These are phyloP conservation scores for Eleginops maclovinus DNA, from an alignment of 2,113 vertebrate species.

Conservation along the genomic window DNA sequence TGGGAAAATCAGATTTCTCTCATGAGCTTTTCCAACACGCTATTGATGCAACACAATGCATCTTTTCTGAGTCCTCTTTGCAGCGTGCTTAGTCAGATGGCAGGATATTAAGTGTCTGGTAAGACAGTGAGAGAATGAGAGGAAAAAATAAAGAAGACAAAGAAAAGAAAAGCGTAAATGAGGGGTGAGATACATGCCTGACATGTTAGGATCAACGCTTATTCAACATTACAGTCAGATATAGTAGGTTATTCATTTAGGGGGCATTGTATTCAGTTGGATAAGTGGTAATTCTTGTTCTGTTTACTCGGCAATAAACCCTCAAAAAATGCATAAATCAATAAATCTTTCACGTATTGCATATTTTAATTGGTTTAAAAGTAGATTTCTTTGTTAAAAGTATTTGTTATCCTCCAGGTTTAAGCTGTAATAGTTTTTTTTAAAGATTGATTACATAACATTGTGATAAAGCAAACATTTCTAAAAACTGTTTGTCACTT, in stretches of 20 bases:
- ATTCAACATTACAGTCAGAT: background rate
- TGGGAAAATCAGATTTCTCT: slow-evolving; percentile 47
- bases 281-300: background rate
- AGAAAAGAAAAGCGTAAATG: slow-evolving; percentile 31
- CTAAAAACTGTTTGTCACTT: background rate
- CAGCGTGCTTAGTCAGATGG: slow-evolving; percentile 31
- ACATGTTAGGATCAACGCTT: slow-evolving; percentile 8
- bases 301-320: background rate
- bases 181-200: background rate
- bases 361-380: background rate
- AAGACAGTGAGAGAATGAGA: slow-evolving; percentile 21
- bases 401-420: background rate
- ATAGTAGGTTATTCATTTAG: background rate
- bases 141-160: background rate
- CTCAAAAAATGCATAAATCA: background rate
- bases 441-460: no score
- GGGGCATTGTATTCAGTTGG: background rate
- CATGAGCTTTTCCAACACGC: slow-evolving; percentile 29
- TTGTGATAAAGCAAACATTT: no score
- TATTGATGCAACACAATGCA: slow-evolving; percentile 38
- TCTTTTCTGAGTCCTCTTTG: slow-evolving; percentile 27
- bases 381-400: background rate
- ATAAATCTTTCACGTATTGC: background rate
- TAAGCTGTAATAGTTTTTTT: no score
- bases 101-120: slow-evolving; percentile 45